Percentiles rank a stretch among this genome's conserved stretches.
Conservation (phyloP, 2,113 vertebrate species). For the Vidua chalybeata region DNA sequence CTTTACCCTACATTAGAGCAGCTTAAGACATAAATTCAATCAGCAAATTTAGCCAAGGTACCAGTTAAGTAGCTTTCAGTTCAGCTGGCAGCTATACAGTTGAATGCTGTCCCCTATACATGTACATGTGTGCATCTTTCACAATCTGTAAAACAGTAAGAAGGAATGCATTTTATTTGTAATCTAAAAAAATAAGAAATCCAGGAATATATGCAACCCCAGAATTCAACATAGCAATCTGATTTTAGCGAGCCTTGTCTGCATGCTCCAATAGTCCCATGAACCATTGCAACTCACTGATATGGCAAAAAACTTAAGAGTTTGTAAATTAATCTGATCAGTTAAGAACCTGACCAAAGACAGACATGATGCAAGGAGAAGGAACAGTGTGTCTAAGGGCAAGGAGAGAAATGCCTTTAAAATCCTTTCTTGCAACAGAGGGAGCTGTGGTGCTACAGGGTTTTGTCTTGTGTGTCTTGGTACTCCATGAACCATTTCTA, state of each 20-base stretch:
- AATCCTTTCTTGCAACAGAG: not conserved
- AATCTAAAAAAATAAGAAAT: not conserved
- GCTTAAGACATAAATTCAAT: not conserved
- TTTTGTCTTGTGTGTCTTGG: not conserved
- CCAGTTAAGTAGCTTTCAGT: not conserved
- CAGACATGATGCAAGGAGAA: not conserved
- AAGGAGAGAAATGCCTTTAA: not conserved
- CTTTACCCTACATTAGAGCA: not conserved
- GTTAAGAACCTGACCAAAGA: not conserved
- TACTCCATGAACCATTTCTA: not conserved
- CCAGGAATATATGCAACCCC: not conserved
- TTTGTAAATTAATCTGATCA: not conserved
- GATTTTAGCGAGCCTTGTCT: not conserved
- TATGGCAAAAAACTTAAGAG: not conserved
- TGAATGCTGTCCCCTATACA: not conserved
- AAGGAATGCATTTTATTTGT: not conserved
- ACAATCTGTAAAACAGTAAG: not conserved
- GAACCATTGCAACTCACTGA: not conserved
- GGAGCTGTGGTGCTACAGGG: not conserved
- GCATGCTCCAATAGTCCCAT: not conserved
- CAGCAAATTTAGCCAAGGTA: not conserved
- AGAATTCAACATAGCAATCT: not conserved
- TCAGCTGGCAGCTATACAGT: not conserved
- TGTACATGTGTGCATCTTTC: not conserved
- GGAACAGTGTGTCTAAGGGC: not conserved